Evolutionary conservation across 1,140 invertebrate genomes (phyloP).

Genomic region (Aphelinus atriplicis): DNA sequence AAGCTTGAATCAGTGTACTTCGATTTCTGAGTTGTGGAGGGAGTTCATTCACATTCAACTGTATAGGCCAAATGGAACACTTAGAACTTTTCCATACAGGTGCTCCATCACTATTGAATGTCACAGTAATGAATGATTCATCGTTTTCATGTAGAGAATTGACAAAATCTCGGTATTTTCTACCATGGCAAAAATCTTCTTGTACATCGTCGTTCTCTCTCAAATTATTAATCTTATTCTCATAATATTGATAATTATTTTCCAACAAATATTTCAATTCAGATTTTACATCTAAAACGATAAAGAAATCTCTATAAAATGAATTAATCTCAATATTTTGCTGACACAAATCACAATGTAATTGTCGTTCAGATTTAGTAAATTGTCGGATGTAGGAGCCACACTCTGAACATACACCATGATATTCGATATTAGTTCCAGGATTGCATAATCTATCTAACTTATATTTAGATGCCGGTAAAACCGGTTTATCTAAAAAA

Average conservation of each 20-base stretch:
- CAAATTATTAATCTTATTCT: conserved; percentile 1
- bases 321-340: neutral
- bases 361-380: neutral
- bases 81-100: conserved; percentile 34
- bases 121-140: conserved; percentile 24
- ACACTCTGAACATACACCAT: conserved; percentile 25
- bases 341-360: neutral
- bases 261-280: conserved; percentile 33
- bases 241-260: conserved; percentile 25
- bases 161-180: conserved; percentile 27
- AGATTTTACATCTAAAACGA: conserved; percentile 8
- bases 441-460: neutral
- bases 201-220: neutral
- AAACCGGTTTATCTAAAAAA: conserved; percentile 1
- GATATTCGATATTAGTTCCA: neutral
- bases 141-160: conserved; percentile 12
- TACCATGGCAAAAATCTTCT: conserved; percentile 29
- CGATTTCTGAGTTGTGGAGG: conserved; percentile 22
- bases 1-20: conserved; percentile 9
- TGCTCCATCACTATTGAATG: conserved; percentile 34
- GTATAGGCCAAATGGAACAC: conserved; percentile 33
- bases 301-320: conserved; percentile 30
- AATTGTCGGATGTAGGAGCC: conserved; percentile 1
- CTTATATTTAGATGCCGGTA: conserved; percentile 12
- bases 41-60: conserved; percentile 36